phyloP scores from a whole-genome alignment of 2,113 vertebrate species.

The Cyphomyrus discorhynchus region DNA sequence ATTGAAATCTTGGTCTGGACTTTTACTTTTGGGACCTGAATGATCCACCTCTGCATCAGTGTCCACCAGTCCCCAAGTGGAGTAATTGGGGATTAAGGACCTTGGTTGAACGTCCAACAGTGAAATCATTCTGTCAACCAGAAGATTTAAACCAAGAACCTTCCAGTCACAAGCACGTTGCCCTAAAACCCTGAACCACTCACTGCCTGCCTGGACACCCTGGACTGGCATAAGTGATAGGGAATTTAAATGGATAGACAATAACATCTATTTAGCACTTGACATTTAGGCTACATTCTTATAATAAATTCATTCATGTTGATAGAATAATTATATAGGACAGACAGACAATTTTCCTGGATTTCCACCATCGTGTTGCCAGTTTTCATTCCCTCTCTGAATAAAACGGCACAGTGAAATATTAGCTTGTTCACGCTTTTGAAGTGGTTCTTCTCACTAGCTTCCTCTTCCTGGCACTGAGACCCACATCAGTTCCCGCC shows the following conservation, averaged over 20 bases:
- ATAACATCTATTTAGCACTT: not conserved
- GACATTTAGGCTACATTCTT: not conserved
- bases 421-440: constrained; percentile 8
- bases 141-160: not conserved
- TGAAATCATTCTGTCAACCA: not conserved
- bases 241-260: not conserved
- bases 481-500: constrained; percentile 5
- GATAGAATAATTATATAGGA: not conserved
- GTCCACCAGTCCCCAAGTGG: not conserved
- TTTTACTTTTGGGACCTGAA: not conserved
- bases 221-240: not conserved
- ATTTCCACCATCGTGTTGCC: not conserved
- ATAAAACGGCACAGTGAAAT: not conserved
- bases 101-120: not conserved
- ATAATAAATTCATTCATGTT: not conserved
- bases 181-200: not conserved
- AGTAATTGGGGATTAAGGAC: not conserved
- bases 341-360: not conserved
- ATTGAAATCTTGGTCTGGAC: not conserved
- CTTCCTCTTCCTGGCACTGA: not conserved
- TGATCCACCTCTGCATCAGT: not conserved
- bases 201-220: not conserved
- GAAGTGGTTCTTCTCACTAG: not conserved
- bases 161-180: not conserved
- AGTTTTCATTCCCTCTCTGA: not conserved